These are phyloP conservation scores for Caradrina kadenii DNA, from an alignment of 2,888 invertebrate genomes.

Conservation along the genomic window DNA sequence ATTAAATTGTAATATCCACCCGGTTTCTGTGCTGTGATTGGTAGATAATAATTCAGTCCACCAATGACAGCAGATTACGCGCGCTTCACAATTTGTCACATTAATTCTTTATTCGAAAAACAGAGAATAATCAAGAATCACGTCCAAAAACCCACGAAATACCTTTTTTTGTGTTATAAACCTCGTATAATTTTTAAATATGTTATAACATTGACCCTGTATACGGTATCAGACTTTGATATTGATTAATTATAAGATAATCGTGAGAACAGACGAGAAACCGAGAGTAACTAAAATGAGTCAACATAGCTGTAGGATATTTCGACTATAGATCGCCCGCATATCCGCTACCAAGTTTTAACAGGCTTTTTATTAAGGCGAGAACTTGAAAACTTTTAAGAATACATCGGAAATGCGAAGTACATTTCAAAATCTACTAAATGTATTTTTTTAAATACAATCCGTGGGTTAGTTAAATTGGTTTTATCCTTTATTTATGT, in stretches of 20 bases:
- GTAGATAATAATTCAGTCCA: too few species aligned
- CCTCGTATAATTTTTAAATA: background rate
- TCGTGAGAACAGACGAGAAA: slow-evolving; percentile 12
- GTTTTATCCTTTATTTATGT: too few species aligned
- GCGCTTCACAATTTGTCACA: too few species aligned
- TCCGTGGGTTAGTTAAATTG: background rate
- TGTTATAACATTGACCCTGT: background rate
- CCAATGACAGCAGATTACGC: too few species aligned
- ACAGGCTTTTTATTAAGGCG: background rate
- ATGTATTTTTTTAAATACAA: background rate
- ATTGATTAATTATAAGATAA: slow-evolving; percentile 31
- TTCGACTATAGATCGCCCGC: slow-evolving; percentile 4
- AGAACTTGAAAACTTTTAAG: background rate
- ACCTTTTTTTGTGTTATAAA: background rate
- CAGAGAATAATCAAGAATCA: too few species aligned
- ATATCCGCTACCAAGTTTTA: slow-evolving; percentile 8
- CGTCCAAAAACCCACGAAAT: too few species aligned
- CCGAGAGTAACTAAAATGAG: slow-evolving; percentile 11
- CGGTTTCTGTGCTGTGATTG: too few species aligned
- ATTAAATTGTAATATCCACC: too few species aligned
- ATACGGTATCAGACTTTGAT: slow-evolving; percentile 11
- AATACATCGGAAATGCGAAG: background rate
- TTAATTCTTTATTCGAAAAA: too few species aligned
- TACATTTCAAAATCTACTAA: background rate
- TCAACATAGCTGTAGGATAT: slow-evolving; percentile 22